These are phyloP conservation scores for Thomomys bottae DNA, from an alignment of 2,113 vertebrate genomes.

Conservation along the genomic window DNA sequence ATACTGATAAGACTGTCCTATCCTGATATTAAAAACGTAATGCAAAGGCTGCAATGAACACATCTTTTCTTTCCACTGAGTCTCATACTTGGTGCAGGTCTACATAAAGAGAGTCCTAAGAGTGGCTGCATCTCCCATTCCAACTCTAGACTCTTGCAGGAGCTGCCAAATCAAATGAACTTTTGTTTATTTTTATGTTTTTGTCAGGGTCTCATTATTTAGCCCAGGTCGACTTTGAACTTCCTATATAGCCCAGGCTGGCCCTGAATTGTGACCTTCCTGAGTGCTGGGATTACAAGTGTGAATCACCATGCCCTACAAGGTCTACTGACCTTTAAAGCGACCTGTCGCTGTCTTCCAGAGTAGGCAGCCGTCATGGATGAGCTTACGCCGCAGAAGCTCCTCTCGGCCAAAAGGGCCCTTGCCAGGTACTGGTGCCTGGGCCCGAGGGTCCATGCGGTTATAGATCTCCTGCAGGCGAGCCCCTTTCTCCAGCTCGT, in stretches of 20 bases:
- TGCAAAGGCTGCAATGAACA: background rate
- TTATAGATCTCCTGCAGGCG: slow-evolving; percentile 92
- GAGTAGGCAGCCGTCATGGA: slow-evolving; percentile 92
- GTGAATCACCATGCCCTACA: background rate
- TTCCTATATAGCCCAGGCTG: too few species aligned
- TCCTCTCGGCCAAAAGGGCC: slow-evolving; percentile 89
- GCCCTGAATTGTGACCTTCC: too few species aligned
- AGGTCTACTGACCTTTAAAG: slow-evolving; percentile 89
- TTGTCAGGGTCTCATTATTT: too few species aligned
- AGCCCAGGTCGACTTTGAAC: too few species aligned
- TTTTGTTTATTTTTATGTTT: background rate
- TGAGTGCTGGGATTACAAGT: too few species aligned
- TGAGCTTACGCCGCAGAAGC: slow-evolving; percentile 89
- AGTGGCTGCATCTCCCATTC: background rate
- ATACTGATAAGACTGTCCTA: background rate
- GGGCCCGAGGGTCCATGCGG: slow-evolving; percentile 87
- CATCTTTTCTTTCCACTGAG: background rate
- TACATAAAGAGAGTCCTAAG: background rate
- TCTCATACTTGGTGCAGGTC: background rate
- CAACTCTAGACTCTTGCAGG: too few species aligned
- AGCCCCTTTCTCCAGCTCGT: slow-evolving; percentile 89
- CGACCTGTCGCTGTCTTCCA: slow-evolving; percentile 91
- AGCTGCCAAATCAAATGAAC: background rate
- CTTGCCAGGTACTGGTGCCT: slow-evolving; percentile 84
- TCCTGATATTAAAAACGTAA: background rate